These are phyloP conservation scores for Calcarius lapponicus DNA, from an alignment of 2,797 vertebrate species.

Conservation along the genomic window DNA sequence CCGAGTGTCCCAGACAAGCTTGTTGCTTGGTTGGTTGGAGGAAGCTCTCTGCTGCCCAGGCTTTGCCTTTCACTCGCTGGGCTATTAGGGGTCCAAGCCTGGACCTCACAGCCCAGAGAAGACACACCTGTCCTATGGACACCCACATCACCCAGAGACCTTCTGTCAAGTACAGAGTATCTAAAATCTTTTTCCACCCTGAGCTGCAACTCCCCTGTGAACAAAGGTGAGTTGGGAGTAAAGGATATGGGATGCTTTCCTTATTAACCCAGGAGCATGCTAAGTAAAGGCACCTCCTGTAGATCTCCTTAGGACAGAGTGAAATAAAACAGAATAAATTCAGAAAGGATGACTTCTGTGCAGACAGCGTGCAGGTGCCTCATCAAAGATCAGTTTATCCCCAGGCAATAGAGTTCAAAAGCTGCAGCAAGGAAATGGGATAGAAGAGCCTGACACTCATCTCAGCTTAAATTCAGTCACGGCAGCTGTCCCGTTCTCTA, in stretches of 20 bases:
- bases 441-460: background rate
- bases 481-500: background rate
- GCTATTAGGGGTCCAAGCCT: background rate
- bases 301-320: background rate
- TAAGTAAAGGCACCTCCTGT: background rate
- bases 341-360: background rate
- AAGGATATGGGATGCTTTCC: background rate
- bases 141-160: background rate
- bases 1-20: background rate
- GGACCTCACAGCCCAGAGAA: background rate
- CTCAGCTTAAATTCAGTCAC: background rate
- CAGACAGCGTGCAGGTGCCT: constrained; percentile 26
- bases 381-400: constrained; percentile 9
- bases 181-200: background rate
- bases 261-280: background rate
- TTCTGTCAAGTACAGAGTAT: background rate
- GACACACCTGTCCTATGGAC: background rate
- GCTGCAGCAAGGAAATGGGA: background rate
- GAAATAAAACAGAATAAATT: constrained; percentile 1
- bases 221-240: background rate
- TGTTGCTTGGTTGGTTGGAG: accelerated
- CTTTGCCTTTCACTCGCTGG: background rate
- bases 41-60: background rate
- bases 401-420: background rate
- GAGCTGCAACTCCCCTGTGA: background rate